A percentile compares a stretch with the other conserved stretches of the same genome.
phyloP scores from a whole-genome alignment of 2,113 vertebrate species.

The Sciurus niger region DNA sequence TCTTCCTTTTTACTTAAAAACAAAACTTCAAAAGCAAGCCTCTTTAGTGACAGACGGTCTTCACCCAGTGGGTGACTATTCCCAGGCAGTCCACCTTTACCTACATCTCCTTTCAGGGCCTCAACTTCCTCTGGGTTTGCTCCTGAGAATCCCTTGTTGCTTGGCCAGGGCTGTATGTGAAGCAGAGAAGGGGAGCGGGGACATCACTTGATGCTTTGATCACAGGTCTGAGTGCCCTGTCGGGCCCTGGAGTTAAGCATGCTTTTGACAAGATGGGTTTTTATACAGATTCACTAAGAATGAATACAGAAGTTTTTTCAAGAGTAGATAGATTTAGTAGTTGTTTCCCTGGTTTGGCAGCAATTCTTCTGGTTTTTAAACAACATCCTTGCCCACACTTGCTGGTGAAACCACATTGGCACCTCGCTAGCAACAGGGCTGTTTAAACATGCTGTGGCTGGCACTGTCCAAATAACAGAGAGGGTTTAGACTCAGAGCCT shows the following conservation, averaged over 20 bases:
- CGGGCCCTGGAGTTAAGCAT: background rate
- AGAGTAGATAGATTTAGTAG: conserved; percentile 1
- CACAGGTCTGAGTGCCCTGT: background rate
- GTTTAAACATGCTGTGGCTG: conserved; percentile 72
- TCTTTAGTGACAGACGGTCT: background rate
- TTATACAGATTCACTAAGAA: conserved; percentile 42
- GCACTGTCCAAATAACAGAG: conserved; percentile 52
- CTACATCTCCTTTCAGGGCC: background rate
- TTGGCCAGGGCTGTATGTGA: background rate
- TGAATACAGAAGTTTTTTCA: background rate
- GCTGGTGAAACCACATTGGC: conserved; percentile 61
- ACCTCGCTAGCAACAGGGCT: background rate
- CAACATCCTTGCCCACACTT: conserved; percentile 75
- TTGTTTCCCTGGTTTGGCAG: conserved; percentile 67
- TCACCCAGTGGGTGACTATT: background rate
- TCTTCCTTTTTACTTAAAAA: background rate
- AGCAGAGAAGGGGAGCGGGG: background rate
- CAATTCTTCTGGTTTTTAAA: conserved; percentile 42
- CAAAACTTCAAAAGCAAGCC: background rate
- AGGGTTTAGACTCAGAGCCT: background rate
- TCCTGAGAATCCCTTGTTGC: background rate
- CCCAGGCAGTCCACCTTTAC: background rate
- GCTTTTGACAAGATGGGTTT: background rate
- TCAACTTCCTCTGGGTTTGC: background rate
- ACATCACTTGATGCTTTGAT: background rate